These are phyloP conservation scores for Aptenodytes forsteri DNA, from an alignment of 2,113 vertebrate genomes.

Conservation along the genomic window DNA sequence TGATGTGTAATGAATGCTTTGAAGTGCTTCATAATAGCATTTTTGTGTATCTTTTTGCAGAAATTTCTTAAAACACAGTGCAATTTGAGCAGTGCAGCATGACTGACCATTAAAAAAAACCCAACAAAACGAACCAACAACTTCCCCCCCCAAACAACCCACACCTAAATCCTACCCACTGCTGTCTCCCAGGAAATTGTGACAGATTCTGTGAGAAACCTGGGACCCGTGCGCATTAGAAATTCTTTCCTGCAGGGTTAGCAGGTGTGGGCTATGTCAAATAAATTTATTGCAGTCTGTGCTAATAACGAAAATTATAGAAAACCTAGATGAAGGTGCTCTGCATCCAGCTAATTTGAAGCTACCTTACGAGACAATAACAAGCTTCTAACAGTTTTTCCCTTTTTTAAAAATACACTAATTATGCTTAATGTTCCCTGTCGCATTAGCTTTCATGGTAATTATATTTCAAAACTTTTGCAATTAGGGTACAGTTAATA, in stretches of 20 bases:
- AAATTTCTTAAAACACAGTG: slow-evolving; percentile 39
- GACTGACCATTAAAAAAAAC: background rate
- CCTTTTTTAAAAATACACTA: slow-evolving; percentile 81
- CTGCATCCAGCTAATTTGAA: slow-evolving; percentile 83
- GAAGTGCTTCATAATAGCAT: slow-evolving; percentile 1
- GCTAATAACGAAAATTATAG: slow-evolving; percentile 83
- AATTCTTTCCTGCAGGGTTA: slow-evolving; percentile 78
- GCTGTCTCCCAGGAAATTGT: slow-evolving; percentile 58
- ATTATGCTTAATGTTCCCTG: slow-evolving; percentile 88
- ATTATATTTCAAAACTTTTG: slow-evolving; percentile 91
- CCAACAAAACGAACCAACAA: too few species aligned
- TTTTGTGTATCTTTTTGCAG: slow-evolving; percentile 29
- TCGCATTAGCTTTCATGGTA: slow-evolving; percentile 87
- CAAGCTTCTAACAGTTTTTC: slow-evolving; percentile 85
- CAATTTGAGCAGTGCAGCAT: slow-evolving; percentile 23
- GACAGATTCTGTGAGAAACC: slow-evolving; percentile 70
- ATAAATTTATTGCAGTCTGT: slow-evolving; percentile 83
- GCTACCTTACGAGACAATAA: slow-evolving; percentile 87
- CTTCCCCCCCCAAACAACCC: background rate
- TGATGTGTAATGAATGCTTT: background rate
- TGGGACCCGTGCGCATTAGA: slow-evolving; percentile 56
- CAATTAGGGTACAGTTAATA: slow-evolving; percentile 89
- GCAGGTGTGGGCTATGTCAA: slow-evolving; percentile 83
- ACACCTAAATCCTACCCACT: background rate
- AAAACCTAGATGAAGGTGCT: slow-evolving; percentile 81